Evolutionary conservation across 30 jellyfish, hydroid and myxozoan genomes (phyloP), one percentile per base, ranked within the genome.

Genomic region (Rhopilema esculentum): DNA sequence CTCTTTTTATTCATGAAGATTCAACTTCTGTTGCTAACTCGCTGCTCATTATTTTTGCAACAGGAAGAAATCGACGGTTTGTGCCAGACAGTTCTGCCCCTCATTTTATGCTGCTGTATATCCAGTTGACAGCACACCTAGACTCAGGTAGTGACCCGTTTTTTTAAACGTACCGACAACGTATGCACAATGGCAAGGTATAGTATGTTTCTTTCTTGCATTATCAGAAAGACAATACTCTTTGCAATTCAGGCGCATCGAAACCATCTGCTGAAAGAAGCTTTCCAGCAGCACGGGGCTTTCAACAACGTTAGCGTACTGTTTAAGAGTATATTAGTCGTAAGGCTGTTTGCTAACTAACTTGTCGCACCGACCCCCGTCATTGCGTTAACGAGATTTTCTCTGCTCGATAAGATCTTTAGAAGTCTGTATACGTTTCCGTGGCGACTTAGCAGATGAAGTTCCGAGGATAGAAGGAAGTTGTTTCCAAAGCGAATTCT

Each of bases 351-450:
- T 40, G 57, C 12, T 12, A 40, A 40, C 57, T 2, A 40, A 2
- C 9, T 40, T 6, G 12, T 40, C 12, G 57, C 57, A 40, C 57
- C 48, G 15, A 76, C 87, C 87, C 87, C 87, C 87, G 87, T 65
- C 32, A 26, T 6, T n/a, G 1, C 1, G 8, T 18, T 0, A 51
- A 52, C 76, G 30, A 52, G 64, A 23, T 52, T 40, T 66, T 66
- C 90, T 26, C 81, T 62, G 31, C 79, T 80, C 73, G 90, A 20
- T 80, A 40, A 66, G 29, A 66, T 80, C 82, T 31, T 64, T 49
- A 17, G 52, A 66, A 72, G 53, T 66, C 30, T 80, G 82, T 80
- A 24, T 80, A 80, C 82, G 82, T 80, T 32, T 80, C 90, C 75
- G 8, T 80, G 82, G 90, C 1, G 82, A 80, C 69, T 75, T 63